Evolutionary conservation across 2,888 invertebrate genomes (phyloP).

Genomic region (Oscheius sp.): DNA sequence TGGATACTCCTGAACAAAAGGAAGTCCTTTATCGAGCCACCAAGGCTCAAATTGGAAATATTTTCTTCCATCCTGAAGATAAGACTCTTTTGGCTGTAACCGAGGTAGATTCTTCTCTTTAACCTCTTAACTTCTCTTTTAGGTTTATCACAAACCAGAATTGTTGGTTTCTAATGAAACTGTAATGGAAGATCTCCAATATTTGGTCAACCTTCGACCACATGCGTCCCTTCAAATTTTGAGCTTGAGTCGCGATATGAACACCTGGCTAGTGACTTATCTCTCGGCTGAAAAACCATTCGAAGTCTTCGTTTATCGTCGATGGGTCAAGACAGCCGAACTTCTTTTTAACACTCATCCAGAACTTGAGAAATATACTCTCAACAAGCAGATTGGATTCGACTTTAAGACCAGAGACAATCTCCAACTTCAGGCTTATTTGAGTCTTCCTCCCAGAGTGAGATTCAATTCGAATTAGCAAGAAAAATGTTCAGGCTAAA

Average conservation of each 20-base stretch:
- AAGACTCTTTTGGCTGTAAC: slow-evolving; percentile 65
- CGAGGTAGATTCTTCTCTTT: slow-evolving; percentile 37
- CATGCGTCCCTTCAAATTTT: slow-evolving; percentile 54
- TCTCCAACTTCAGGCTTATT: slow-evolving; percentile 66
- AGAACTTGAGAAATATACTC: slow-evolving; percentile 57
- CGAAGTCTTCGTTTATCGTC: slow-evolving; percentile 58
- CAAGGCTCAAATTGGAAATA: slow-evolving; percentile 64
- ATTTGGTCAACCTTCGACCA: slow-evolving; percentile 65
- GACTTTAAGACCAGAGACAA: slow-evolving; percentile 67
- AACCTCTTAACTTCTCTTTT: background rate
- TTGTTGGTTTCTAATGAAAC: slow-evolving; percentile 68
- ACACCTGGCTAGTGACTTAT: slow-evolving; percentile 67
- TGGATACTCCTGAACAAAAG: slow-evolving; percentile 58
- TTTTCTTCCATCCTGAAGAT: slow-evolving; percentile 65
- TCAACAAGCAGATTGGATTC: slow-evolving; percentile 67
- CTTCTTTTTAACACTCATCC: slow-evolving; percentile 65
- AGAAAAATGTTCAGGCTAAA: no score
- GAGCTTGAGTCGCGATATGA: slow-evolving; percentile 59
- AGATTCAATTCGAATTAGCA: no score
- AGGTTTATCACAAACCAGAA: slow-evolving; percentile 68
- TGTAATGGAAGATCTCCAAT: slow-evolving; percentile 59
- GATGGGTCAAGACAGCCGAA: slow-evolving; percentile 58
- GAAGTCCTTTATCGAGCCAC: slow-evolving; percentile 66
- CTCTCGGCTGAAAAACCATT: slow-evolving; percentile 66
- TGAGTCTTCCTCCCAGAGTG: slow-evolving; percentile 64